Conservation (phyloP, 30 jellyfish, hydroid and myxozoan genomes). For the Hydractinia symbiolongicarpus region DNA sequence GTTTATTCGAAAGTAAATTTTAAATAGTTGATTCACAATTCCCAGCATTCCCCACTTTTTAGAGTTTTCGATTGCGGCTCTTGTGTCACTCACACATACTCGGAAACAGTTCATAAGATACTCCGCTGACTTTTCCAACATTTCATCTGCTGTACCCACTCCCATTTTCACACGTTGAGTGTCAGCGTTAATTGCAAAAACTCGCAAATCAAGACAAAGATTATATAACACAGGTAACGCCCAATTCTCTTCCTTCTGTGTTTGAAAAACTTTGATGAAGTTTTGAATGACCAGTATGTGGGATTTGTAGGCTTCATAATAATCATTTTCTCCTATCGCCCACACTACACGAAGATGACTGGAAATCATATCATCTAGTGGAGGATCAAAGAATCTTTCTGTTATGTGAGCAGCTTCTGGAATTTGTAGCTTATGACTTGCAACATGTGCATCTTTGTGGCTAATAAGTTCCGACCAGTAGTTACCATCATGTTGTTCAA, state of each 20-base stretch:
- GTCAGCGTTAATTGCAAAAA: constrained; percentile 86
- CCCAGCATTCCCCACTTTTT: constrained; percentile 99
- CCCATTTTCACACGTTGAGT: constrained; percentile 46
- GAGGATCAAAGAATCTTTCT: constrained; percentile 61
- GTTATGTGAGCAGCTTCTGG: constrained; percentile 40
- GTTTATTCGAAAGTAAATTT: constrained; percentile 80
- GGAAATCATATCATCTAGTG: constrained; percentile 81
- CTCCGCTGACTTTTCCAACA: constrained; percentile 85
- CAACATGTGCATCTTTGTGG: constrained; percentile 77
- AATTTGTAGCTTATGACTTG: constrained; percentile 62
- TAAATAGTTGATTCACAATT: constrained; percentile 80
- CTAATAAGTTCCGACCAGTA: constrained; percentile 72
- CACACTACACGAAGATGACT: constrained; percentile 72
- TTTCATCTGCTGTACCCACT: constrained; percentile 71
- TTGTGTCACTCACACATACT: constrained; percentile 93
- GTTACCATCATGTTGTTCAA: constrained; percentile 53
- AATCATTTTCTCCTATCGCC: constrained; percentile 73
- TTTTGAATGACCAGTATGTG: constrained; percentile 73
- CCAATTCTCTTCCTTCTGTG: constrained; percentile 94
- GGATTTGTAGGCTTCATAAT: constrained; percentile 59
- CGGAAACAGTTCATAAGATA: constrained; percentile 77
- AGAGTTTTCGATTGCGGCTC: constrained; percentile 87
- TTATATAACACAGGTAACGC: constrained; percentile 71
- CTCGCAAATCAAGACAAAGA: constrained; percentile 75
- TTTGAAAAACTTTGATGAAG: constrained; percentile 63